Percentiles rank a stretch among this genome's conserved stretches.
These are phyloP conservation scores for Temnothorax unifasciatus DNA, from an alignment of 2,888 invertebrate species.

Conservation along the genomic window DNA sequence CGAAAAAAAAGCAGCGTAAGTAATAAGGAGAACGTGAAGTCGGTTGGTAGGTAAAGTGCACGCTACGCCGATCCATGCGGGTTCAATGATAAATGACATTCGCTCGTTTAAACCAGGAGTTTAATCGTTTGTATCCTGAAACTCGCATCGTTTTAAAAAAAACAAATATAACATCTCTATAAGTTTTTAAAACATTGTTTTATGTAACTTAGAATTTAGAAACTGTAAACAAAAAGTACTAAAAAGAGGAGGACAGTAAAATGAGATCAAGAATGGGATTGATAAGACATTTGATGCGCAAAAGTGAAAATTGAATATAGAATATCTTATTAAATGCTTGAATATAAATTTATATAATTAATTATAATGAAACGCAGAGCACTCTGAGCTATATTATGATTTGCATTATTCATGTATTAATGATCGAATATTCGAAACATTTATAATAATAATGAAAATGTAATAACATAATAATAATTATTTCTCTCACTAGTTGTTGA, in stretches of 20 bases:
- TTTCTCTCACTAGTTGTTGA: background rate
- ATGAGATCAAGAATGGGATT: background rate
- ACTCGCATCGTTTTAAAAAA: background rate
- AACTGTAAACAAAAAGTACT: background rate
- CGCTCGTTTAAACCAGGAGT: conserved; percentile 15
- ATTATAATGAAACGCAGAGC: background rate
- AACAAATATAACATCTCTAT: background rate
- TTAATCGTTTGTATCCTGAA: background rate
- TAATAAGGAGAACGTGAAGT: conserved; percentile 55
- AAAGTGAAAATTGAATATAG: conserved; percentile 1
- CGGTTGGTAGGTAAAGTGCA: conserved; percentile 69
- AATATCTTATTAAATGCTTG: background rate
- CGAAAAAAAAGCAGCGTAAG: conserved; percentile 29
- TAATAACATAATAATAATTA: background rate
- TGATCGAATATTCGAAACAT: background rate
- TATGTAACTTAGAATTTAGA: background rate
- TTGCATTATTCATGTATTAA: background rate
- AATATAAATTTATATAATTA: conserved; percentile 5
- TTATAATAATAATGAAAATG: background rate
- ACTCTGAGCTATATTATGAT: background rate
- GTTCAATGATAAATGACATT: conserved; percentile 65
- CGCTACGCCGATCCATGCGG: conserved; percentile 36
- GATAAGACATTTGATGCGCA: background rate
- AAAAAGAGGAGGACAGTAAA: background rate
- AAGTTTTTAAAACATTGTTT: background rate